A percentile compares a stretch with the other conserved stretches of the same genome.
phyloP scores from a whole-genome alignment of 2,888 invertebrate genomes.

The Slavum lentiscoides region DNA sequence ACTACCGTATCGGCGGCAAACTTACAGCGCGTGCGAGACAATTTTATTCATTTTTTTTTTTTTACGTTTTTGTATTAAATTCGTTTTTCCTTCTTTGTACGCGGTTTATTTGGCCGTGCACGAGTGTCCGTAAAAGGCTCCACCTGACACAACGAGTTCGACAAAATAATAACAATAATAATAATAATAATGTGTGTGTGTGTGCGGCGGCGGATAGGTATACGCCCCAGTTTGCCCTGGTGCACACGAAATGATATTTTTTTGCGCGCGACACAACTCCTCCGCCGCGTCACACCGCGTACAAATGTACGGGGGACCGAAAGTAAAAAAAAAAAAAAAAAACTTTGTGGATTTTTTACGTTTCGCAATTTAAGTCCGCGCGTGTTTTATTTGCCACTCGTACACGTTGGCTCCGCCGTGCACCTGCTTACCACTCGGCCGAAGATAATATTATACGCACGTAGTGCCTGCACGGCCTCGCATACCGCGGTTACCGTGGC shows the following conservation, averaged over 20 bases:
- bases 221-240: not conserved
- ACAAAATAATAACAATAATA: no score
- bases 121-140: conserved; percentile 30
- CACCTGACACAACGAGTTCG: conserved; percentile 15
- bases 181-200: no score
- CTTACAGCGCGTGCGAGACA: no score
- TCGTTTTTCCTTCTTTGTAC: not conserved
- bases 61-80: no score
- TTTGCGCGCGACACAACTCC: not conserved
- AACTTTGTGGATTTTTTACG: conserved; percentile 16
- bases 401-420: no score
- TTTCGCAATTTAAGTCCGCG: conserved; percentile 11
- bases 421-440: no score
- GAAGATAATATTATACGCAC: no score
- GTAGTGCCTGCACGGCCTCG: no score
- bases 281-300: no score
- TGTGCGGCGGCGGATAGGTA: not conserved
- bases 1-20: no score
- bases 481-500: not conserved
- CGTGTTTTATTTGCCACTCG: not conserved
- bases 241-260: not conserved
- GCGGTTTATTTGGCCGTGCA: not conserved
- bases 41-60: not conserved
- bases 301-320: no score
- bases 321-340: not conserved